phyloP scores from a whole-genome alignment of 2,113 vertebrate genomes.

The Gila orcuttii region DNA sequence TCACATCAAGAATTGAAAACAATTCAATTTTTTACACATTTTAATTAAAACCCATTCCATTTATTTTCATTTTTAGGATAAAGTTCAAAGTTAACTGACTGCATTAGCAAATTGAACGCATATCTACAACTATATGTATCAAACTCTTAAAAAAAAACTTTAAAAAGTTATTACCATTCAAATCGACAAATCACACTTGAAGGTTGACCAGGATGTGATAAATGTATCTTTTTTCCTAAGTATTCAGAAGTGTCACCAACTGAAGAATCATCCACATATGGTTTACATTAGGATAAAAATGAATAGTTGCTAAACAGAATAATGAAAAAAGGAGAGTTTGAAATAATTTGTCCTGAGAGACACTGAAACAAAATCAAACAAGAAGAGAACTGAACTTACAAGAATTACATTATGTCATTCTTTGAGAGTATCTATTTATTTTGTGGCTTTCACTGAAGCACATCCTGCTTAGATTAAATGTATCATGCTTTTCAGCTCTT shows the following conservation, averaged over 20 bases:
- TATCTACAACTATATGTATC: neutral
- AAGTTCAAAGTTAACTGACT: too few relatives aligned
- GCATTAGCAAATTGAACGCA: too few relatives aligned
- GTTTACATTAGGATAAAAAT: too few relatives aligned
- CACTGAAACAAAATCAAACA: too few relatives aligned
- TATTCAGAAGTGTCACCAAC: neutral
- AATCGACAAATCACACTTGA: neutral
- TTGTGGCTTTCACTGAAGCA: constrained; percentile 12
- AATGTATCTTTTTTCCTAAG: neutral
- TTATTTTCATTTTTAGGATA: too few relatives aligned
- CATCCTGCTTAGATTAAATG: constrained; percentile 22
- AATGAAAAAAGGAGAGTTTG: too few relatives aligned
- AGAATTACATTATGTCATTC: constrained; percentile 13
- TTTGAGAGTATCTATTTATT: neutral
- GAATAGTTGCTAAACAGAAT: too few relatives aligned
- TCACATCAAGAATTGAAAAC: too few relatives aligned
- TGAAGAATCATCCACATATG: neutral
- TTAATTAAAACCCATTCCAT: too few relatives aligned
- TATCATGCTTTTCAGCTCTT: constrained; percentile 32
- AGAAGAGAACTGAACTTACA: neutral
- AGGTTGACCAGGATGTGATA: neutral
- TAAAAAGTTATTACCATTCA: neutral
- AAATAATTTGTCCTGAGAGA: too few relatives aligned
- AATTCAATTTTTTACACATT: too few relatives aligned
- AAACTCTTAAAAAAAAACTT: neutral